Evolutionary conservation across 2,797 vertebrate species (phyloP).

Genomic region (Falco biarmicus): DNA sequence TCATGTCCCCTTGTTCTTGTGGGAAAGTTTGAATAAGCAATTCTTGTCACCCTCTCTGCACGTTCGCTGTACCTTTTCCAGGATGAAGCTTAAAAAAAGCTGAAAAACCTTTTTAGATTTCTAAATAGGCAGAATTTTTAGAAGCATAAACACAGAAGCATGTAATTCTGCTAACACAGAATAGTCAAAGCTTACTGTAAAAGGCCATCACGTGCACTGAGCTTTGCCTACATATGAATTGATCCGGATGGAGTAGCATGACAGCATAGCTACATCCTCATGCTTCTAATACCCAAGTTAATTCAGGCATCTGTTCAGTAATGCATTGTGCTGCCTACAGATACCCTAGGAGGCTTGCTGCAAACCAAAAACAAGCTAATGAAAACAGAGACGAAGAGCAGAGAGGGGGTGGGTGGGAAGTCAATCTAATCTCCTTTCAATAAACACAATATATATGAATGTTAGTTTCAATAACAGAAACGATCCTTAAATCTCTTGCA

Average conservation of each 20-base stretch:
- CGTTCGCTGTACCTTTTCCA: not conserved
- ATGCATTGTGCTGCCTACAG: slow-evolving; percentile 35
- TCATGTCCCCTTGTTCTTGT: not conserved
- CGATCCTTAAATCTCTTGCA: not conserved
- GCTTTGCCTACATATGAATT: not conserved
- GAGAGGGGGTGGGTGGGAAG: not conserved
- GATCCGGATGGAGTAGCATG: not conserved
- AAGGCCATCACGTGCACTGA: not conserved
- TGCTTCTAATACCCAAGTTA: not conserved
- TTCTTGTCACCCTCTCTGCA: not conserved
- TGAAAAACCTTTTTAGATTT: not conserved
- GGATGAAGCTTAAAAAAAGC: not conserved
- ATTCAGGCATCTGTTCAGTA: not conserved
- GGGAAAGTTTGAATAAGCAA: not conserved
- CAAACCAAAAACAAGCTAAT: slow-evolving; percentile 8
- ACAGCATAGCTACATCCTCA: not conserved
- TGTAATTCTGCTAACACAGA: not conserved
- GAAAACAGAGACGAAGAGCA: not conserved
- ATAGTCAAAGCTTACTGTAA: not conserved
- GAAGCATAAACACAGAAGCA: not conserved
- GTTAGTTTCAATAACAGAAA: not conserved
- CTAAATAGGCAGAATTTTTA: not conserved
- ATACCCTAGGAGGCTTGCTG: slow-evolving; percentile 22
- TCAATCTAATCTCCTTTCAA: not conserved
- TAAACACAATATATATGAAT: not conserved